A percentile compares a stretch with the other conserved stretches of the same genome.
Evolutionary conservation across 2,113 vertebrate genomes (phyloP).

Genomic region (Gasterosteus aculeatus): DNA sequence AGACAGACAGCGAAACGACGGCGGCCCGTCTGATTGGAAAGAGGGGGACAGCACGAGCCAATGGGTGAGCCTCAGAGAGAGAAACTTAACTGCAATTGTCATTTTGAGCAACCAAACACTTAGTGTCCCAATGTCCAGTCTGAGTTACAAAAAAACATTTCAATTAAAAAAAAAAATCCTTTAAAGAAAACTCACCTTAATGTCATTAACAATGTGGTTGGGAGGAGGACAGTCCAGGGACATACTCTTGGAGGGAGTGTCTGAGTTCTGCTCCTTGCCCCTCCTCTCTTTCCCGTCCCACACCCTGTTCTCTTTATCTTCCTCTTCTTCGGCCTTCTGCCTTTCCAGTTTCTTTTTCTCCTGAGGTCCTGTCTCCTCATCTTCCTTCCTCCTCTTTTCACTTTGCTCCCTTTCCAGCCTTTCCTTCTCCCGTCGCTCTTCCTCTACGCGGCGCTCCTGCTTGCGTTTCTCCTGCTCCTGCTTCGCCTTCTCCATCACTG

Average conservation of each 20-base stretch:
- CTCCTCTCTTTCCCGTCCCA: slow-evolving; percentile 74
- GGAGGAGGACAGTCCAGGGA: slow-evolving; percentile 78
- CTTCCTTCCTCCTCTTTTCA: slow-evolving; percentile 74
- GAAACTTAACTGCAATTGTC: neutral
- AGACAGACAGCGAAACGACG: neutral
- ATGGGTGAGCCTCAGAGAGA: neutral
- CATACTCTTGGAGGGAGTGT: slow-evolving; percentile 75
- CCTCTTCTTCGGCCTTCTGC: slow-evolving; percentile 72
- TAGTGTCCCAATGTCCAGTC: neutral
- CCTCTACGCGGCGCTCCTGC: slow-evolving; percentile 69
- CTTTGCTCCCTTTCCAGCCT: slow-evolving; percentile 63
- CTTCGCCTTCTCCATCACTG: slow-evolving; percentile 83
- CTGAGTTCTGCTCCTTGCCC: slow-evolving; percentile 70
- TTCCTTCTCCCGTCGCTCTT: slow-evolving; percentile 74
- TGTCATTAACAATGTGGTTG: slow-evolving; percentile 68
- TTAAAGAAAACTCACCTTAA: slow-evolving; percentile 71
- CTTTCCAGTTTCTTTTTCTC: slow-evolving; percentile 77
- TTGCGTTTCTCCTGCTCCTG: slow-evolving; percentile 83
- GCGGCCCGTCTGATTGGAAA: neutral
- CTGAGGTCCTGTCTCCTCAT: slow-evolving; percentile 72
- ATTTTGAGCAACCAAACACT: neutral
- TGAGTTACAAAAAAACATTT: neutral
- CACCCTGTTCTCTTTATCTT: slow-evolving; percentile 54
- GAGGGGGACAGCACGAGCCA: neutral
- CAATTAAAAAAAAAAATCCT: neutral